These are phyloP conservation scores for Danio tinwini DNA, from an alignment of 2,797 vertebrate species.

Conservation along the genomic window DNA sequence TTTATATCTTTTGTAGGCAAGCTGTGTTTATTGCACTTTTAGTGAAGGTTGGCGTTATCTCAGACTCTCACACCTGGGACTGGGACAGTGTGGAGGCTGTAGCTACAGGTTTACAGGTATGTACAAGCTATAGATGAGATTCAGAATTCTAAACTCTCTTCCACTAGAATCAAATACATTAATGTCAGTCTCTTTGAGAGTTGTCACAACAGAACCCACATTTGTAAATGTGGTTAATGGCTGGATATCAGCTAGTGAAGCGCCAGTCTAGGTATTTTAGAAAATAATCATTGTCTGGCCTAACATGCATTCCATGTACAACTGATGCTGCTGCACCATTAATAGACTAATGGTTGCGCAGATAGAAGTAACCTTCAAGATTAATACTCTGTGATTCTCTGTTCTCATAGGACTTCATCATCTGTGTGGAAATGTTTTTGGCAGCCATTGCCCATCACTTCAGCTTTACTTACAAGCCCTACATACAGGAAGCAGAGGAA, in stretches of 20 bases:
- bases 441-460: slow-evolving; percentile 96
- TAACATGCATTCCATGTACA: not conserved
- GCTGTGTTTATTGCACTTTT: slow-evolving; percentile 93
- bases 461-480: slow-evolving; percentile 97
- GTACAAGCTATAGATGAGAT: not conserved
- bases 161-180: too few relatives aligned
- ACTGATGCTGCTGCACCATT: not conserved
- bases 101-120: slow-evolving; percentile 94
- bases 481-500: slow-evolving; percentile 95
- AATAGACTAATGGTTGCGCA: not conserved
- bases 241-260: not conserved
- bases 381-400: slow-evolving; percentile 1
- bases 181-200: too few relatives aligned
- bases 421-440: slow-evolving; percentile 98
- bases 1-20: slow-evolving; percentile 81
- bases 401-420: slow-evolving; percentile 90
- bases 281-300: not conserved
- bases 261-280: not conserved
- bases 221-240: not conserved
- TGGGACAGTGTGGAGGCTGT: slow-evolving; percentile 96
- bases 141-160: too few relatives aligned
- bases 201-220: not conserved
- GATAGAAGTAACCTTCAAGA: slow-evolving; percentile 7
- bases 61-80: slow-evolving; percentile 90
- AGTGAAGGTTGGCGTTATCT: slow-evolving; percentile 96